Evolutionary conservation across 2,113 vertebrate genomes (phyloP).

Genomic region (Prochilodus magdalenae): DNA sequence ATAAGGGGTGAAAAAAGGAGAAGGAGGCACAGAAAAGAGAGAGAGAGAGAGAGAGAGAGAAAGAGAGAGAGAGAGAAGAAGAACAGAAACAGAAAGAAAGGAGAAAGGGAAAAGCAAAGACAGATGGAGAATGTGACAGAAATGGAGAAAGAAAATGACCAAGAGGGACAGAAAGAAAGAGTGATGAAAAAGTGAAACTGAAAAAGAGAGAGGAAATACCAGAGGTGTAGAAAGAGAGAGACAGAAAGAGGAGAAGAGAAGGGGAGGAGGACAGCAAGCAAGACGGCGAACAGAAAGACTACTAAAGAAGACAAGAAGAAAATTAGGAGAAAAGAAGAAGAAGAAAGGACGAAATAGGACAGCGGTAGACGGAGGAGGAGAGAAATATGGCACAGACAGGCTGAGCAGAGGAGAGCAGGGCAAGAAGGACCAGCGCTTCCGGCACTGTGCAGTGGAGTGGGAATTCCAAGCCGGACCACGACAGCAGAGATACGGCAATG

Average conservation of each 20-base stretch:
- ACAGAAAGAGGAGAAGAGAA: neutral
- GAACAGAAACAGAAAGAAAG: no score
- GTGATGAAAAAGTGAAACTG: no score
- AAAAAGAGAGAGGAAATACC: no score
- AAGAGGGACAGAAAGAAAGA: no score
- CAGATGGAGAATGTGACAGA: no score
- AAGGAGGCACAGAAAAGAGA: neutral
- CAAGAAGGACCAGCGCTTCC: neutral
- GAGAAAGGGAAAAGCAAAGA: no score
- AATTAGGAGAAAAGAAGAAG: neutral
- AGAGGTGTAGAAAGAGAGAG: neutral
- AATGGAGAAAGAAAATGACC: no score
- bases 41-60: neutral
- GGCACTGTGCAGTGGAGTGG: constrained; percentile 39
- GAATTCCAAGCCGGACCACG: constrained; percentile 1
- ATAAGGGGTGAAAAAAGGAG: neutral
- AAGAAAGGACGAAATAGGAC: neutral
- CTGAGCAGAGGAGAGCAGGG: neutral
- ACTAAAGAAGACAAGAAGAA: no score
- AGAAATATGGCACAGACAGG: neutral
- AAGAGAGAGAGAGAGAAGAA: no score
- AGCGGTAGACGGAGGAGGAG: neutral
- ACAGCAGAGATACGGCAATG: constrained; percentile 18
- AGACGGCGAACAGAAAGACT: no score
- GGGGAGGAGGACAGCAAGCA: no score